These are phyloP conservation scores for Macquaria ambigua DNA, from an alignment of 2,113 vertebrate genomes.

Conservation along the genomic window DNA sequence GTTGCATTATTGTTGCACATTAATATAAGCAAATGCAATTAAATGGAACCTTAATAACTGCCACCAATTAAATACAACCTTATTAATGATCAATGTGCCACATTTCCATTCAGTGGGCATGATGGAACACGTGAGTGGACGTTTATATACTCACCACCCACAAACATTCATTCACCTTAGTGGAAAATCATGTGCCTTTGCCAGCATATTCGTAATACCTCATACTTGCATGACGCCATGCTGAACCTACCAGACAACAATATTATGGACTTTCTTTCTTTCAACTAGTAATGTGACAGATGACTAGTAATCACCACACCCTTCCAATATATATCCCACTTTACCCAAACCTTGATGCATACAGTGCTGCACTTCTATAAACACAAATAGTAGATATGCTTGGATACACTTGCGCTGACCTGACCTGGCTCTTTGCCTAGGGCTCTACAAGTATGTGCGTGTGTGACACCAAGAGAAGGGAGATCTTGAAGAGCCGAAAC, in stretches of 20 bases:
- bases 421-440: neutral
- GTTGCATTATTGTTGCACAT: neutral
- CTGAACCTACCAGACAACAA: no score
- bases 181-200: no score
- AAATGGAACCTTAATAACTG: neutral
- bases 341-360: neutral
- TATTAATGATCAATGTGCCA: neutral
- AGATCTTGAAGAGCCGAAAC: neutral
- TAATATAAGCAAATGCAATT: neutral
- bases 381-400: neutral
- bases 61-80: neutral
- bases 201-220: no score
- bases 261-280: no score
- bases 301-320: neutral
- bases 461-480: neutral
- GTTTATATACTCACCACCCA: no score
- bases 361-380: neutral
- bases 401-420: constrained; percentile 9
- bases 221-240: no score
- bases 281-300: neutral
- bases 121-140: no score
- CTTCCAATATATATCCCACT: neutral
- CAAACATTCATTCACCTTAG: no score
- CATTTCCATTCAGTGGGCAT: no score
- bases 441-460: neutral